These are phyloP conservation scores for Mellilla xanthometata DNA, from an alignment of 2,888 invertebrate genomes.

Conservation along the genomic window DNA sequence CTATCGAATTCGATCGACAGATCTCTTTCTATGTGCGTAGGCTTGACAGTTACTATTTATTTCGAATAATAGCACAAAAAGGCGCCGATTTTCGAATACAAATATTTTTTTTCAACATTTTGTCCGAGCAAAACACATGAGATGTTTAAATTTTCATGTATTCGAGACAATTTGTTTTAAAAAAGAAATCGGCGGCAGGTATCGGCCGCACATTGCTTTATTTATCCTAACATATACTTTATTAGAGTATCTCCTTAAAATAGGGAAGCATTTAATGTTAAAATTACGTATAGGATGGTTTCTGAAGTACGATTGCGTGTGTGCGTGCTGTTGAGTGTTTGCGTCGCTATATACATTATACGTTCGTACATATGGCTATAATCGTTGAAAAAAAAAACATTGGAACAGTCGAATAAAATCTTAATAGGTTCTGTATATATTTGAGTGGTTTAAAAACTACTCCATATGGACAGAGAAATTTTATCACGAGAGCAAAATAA, in stretches of 20 bases:
- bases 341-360: constrained; percentile 4
- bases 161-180: constrained; percentile 3
- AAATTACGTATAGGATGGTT: constrained; percentile 36
- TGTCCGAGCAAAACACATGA: not conserved
- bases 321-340: constrained; percentile 23
- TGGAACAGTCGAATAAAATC: too few relatives aligned
- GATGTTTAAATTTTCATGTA: too few relatives aligned
- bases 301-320: constrained; percentile 39
- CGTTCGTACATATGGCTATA: constrained; percentile 1
- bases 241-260: constrained; percentile 43
- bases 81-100: constrained; percentile 4
- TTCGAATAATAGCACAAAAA: constrained; percentile 21
- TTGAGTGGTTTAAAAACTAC: too few relatives aligned
- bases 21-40: constrained; percentile 10
- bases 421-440: too few relatives aligned
- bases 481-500: too few relatives aligned
- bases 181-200: not conserved
- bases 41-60: constrained; percentile 11
- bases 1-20: constrained; percentile 5
- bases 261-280: constrained; percentile 68
- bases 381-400: not conserved
- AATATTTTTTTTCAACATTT: not conserved
- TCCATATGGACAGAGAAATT: too few relatives aligned
- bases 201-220: constrained; percentile 33
- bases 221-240: constrained; percentile 46